phyloP scores from a whole-genome alignment of 2,113 vertebrate genomes.

The Falco punctatus region DNA sequence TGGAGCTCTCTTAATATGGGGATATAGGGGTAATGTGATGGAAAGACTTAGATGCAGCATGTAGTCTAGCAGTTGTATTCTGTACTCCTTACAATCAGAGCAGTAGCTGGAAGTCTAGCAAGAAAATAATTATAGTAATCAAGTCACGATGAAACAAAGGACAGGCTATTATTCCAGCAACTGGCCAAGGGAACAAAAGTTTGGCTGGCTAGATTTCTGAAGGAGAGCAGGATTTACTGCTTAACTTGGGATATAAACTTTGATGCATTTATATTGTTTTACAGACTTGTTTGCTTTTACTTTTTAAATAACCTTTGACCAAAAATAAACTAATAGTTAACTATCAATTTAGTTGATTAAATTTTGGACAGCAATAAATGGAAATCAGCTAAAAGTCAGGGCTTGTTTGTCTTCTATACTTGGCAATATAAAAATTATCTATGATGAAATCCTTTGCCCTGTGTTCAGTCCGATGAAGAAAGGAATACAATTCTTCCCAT shows the following conservation, averaged over 20 bases:
- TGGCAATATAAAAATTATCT: neutral
- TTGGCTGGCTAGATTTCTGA: constrained; percentile 55
- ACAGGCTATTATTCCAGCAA: constrained; percentile 72
- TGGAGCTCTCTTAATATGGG: constrained; percentile 71
- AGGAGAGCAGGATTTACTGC: constrained; percentile 35
- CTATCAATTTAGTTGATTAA: neutral
- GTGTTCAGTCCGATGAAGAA: neutral
- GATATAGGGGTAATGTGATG: constrained; percentile 64
- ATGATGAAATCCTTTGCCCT: neutral
- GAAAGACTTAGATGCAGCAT: constrained; percentile 68
- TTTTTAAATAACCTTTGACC: neutral
- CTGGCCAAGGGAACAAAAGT: constrained; percentile 65
- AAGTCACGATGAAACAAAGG: constrained; percentile 76
- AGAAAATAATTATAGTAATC: constrained; percentile 79
- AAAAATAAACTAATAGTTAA: neutral
- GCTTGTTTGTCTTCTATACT: neutral
- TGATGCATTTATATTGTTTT: neutral
- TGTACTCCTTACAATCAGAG: constrained; percentile 65
- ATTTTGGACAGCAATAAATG: neutral
- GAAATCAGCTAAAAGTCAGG: neutral
- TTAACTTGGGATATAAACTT: constrained; percentile 14
- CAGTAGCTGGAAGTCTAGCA: constrained; percentile 72
- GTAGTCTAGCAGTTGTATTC: constrained; percentile 57
- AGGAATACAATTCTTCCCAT: neutral
- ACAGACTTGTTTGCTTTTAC: neutral